Evolutionary conservation across 2,797 vertebrate species (phyloP).

Genomic region (Amphiprion clarkii): DNA sequence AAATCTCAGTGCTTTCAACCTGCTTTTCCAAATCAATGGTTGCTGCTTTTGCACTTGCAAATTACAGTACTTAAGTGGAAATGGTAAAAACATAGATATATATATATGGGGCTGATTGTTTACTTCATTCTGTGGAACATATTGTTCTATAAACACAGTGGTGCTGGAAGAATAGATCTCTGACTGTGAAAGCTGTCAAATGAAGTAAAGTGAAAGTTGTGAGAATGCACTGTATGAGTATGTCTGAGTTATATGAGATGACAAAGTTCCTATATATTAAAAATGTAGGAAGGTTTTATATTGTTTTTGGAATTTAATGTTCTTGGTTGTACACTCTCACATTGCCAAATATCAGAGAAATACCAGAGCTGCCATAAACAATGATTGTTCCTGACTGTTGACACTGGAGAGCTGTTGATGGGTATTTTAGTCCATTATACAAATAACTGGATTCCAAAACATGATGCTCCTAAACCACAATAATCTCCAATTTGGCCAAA

Average conservation of each 20-base stretch:
- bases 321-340: too few species aligned
- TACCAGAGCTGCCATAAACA: background rate
- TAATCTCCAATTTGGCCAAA: background rate
- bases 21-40: slow-evolving; percentile 37
- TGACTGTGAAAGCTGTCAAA: background rate
- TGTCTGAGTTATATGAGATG: background rate
- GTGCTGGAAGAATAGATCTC: background rate
- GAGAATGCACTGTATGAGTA: background rate
- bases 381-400: background rate
- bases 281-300: too few species aligned
- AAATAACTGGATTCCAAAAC: slow-evolving; percentile 6
- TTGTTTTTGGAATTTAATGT: too few species aligned
- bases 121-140: background rate
- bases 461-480: background rate
- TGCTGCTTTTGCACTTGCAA: slow-evolving; percentile 26
- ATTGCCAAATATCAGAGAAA: background rate
- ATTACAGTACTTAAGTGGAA: slow-evolving; percentile 19
- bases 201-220: background rate
- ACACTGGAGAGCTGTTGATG: background rate
- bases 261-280: too few species aligned
- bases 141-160: slow-evolving; percentile 4
- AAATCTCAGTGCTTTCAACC: slow-evolving; percentile 33
- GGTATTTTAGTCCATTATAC: background rate
- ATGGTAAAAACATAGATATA: background rate
- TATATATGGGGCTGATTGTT: slow-evolving; percentile 7